Conservation (phyloP, 2,888 invertebrate species). For the Watsonalla cultraria region DNA sequence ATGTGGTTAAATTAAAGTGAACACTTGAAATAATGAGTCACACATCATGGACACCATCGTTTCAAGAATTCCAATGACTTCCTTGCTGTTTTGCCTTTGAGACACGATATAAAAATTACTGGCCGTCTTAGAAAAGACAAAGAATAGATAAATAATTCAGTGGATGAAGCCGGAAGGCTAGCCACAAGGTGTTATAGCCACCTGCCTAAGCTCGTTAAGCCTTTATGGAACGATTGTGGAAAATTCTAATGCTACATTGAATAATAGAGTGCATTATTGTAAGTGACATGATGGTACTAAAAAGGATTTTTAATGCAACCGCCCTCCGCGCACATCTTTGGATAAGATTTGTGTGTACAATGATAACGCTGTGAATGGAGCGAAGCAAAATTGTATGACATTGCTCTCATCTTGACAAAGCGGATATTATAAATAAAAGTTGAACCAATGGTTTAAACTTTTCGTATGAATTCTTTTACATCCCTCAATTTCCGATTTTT, state of each 20-base stretch:
- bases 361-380: no score
- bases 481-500: no score
- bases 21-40: slow-evolving; percentile 22
- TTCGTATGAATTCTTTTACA: no score
- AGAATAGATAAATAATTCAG: slow-evolving; percentile 56
- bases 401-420: no score
- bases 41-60: slow-evolving; percentile 9
- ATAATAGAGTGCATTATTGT: not conserved
- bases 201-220: slow-evolving; percentile 42
- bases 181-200: slow-evolving; percentile 62
- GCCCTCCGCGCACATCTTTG: no score
- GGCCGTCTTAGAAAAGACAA: slow-evolving; percentile 35
- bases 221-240: slow-evolving; percentile 1
- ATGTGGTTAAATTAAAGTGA: slow-evolving; percentile 7
- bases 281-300: no score
- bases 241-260: not conserved
- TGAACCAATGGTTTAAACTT: no score
- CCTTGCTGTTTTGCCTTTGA: slow-evolving; percentile 29
- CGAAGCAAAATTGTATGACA: no score
- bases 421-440: no score
- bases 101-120: slow-evolving; percentile 11
- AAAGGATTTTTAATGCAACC: no score
- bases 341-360: no score
- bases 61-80: slow-evolving; percentile 49
- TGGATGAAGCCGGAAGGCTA: slow-evolving; percentile 58